Percentiles rank a stretch among this genome's conserved stretches.
Conservation (phyloP, 2,888 invertebrate genomes). For the Platycnemis pennipes region DNA sequence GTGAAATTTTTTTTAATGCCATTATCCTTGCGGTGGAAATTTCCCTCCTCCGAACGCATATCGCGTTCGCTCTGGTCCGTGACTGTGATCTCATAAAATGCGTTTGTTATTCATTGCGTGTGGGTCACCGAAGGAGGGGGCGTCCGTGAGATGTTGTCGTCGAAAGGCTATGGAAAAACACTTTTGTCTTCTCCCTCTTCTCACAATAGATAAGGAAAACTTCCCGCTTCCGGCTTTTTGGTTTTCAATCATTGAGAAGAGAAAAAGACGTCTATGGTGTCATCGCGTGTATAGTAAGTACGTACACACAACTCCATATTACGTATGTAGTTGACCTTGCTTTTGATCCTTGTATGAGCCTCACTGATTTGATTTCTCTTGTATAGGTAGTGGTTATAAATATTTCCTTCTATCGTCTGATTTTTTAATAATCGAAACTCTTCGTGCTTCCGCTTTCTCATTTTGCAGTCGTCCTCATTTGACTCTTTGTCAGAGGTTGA, state of each 20-base stretch:
- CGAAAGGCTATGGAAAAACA: background rate
- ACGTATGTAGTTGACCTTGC: background rate
- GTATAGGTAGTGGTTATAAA: no score
- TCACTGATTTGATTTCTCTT: no score
- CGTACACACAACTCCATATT: background rate
- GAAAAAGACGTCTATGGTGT: background rate
- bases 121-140: background rate
- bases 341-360: background rate
- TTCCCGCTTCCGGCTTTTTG: background rate
- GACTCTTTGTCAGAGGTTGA: no score
- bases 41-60: background rate
- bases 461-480: no score
- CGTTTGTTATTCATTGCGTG: no score
- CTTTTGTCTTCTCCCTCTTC: background rate
- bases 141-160: background rate
- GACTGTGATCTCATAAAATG: no score
- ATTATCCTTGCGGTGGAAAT: background rate
- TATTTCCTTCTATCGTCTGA: no score
- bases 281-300: no score
- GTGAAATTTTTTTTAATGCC: background rate
- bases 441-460: no score
- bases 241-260: background rate
- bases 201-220: background rate
- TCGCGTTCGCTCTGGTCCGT: background rate
- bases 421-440: no score